Conservation (phyloP, 2,888 invertebrate species). For the Troides helena region DNA sequence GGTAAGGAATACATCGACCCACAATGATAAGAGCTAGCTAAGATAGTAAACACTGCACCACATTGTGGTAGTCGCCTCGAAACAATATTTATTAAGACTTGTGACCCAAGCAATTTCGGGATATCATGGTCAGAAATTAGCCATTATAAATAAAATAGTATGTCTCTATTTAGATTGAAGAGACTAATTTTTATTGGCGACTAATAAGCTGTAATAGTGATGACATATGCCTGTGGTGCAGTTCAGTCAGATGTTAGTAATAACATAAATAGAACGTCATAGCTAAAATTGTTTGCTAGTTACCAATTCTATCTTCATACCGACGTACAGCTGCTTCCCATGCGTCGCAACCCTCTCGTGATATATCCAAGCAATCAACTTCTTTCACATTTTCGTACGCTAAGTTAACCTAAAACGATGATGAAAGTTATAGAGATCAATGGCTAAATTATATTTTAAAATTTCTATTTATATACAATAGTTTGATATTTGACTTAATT, state of each 20-base stretch:
- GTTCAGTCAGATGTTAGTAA: neutral
- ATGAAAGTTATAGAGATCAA: neutral
- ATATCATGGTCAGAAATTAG: no score
- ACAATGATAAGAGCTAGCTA: no score
- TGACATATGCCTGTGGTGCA: neutral
- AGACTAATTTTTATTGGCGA: neutral
- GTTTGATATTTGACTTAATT: no score
- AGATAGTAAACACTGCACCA: no score
- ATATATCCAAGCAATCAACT: constrained; percentile 98
- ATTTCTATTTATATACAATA: no score
- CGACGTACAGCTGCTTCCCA: constrained; percentile 99
- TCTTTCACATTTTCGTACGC: constrained; percentile 99
- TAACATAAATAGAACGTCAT: neutral
- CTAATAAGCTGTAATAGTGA: neutral
- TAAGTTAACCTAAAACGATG: constrained; percentile 83
- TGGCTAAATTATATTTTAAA: no score
- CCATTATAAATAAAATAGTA: neutral
- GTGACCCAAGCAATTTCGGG: no score
- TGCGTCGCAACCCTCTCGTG: constrained; percentile 96
- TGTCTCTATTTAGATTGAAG: neutral
- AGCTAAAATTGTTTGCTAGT: constrained; percentile 23
- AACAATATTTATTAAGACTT: no score
- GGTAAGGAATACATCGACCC: no score
- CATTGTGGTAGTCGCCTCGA: no score
- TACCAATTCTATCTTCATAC: constrained; percentile 97